Percentiles rank a stretch among this genome's conserved stretches.
Conservation (phyloP, 2,113 vertebrate species). For the Gasterosteus nipponicus region DNA sequence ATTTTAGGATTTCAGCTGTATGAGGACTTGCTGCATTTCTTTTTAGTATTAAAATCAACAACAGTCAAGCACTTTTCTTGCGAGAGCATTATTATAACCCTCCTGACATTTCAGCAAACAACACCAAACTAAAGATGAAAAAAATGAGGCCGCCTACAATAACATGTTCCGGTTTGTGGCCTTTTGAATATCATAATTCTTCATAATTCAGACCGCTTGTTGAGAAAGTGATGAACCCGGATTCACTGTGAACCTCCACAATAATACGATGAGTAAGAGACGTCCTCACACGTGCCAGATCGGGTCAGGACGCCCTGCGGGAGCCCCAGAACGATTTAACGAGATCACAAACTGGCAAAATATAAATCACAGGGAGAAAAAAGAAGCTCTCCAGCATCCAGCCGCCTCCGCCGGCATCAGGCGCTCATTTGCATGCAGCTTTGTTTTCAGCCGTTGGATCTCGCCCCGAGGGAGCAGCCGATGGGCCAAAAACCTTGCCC, state of each 20-base stretch:
- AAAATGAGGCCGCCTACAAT: background rate
- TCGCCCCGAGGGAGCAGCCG: slow-evolving; percentile 64
- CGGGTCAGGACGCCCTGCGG: background rate
- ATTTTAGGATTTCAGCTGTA: background rate
- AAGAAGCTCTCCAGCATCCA: slow-evolving; percentile 13
- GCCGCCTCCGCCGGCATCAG: slow-evolving; percentile 21
- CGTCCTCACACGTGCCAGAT: slow-evolving; percentile 25
- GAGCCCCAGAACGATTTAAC: background rate
- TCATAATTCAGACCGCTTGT: background rate
- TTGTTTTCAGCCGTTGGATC: slow-evolving; percentile 63
- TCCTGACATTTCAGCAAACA: background rate
- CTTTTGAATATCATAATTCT: background rate
- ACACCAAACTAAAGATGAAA: background rate
- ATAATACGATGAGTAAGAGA: too few species aligned
- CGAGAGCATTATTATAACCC: background rate
- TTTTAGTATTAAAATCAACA: background rate
- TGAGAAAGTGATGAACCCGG: background rate
- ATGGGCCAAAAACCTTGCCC: background rate
- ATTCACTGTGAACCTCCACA: too few species aligned
- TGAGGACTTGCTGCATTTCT: background rate
- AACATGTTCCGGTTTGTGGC: background rate
- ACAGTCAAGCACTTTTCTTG: too few species aligned
- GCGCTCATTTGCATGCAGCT: slow-evolving; percentile 75
- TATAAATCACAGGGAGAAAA: slow-evolving; percentile 41
- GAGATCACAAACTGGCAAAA: slow-evolving; percentile 56